phyloP scores from a whole-genome alignment of 2,888 invertebrate species.

The Formica aserva region DNA sequence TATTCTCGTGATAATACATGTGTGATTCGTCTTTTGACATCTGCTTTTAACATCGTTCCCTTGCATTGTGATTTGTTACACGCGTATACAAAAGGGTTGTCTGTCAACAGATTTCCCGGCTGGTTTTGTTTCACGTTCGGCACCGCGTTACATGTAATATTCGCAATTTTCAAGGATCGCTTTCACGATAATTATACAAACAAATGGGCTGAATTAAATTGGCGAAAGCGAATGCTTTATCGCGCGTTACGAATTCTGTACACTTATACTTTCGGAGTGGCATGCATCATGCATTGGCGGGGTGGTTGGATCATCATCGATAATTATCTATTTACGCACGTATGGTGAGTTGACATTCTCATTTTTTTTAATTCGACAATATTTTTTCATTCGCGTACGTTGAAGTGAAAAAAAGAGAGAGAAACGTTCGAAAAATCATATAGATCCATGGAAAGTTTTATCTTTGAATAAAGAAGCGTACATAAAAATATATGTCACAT shows the following conservation, averaged over 20 bases:
- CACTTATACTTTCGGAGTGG: slow-evolving; percentile 86
- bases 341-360: slow-evolving; percentile 3
- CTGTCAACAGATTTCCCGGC: slow-evolving; percentile 85
- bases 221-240: slow-evolving; percentile 34
- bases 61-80: background rate
- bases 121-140: slow-evolving; percentile 86
- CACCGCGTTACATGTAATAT: slow-evolving; percentile 87
- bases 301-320: slow-evolving; percentile 86
- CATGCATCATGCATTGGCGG: slow-evolving; percentile 87
- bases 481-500: background rate
- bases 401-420: background rate
- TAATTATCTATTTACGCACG: slow-evolving; percentile 61
- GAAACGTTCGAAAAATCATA: background rate
- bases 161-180: slow-evolving; percentile 84
- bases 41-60: background rate
- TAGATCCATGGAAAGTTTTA: background rate
- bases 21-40: background rate
- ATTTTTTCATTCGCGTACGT: background rate
- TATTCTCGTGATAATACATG: no score
- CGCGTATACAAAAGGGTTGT: background rate
- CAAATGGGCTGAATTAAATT: slow-evolving; percentile 60
- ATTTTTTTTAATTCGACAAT: background rate
- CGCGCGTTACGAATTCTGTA: slow-evolving; percentile 80
- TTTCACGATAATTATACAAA: slow-evolving; percentile 71
- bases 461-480: background rate